Evolutionary conservation across 1,140 invertebrate genomes (phyloP), one percentile per base, ranked within the genome.

Genomic region (Watersipora subatra): DNA sequence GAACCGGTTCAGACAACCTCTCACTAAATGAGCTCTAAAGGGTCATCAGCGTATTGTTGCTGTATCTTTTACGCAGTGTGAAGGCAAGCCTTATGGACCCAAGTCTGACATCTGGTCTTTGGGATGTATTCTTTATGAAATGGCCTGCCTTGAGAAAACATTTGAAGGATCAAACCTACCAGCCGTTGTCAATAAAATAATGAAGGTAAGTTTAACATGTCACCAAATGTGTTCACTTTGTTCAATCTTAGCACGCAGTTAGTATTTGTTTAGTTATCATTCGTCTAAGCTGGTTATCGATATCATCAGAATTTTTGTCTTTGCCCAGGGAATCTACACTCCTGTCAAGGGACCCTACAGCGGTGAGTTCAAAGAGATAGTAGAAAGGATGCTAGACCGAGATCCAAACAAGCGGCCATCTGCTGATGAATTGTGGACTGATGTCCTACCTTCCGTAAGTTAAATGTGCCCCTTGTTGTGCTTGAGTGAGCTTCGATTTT

Each of bases 71-170:
- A 76, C 81, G 22, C 71, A 88, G 87, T 89, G 87, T 76, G 87
- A 88, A 78, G 87, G 88, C 7, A 87, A 87, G 72, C 81, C 86
- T 34, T 90, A 90, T 73, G 87, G 88, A 75, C 85, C 87, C 72
- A 89, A 89, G 76, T 88, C 86, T 30, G 88, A 90, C 73, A 86
- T 90, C 64, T 90, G 88, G 89, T 87, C 89, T 19, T 76, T 90
- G 29, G 88, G 87, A 15, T 90, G 89, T 75, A 88, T 90, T 70
- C 76, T 90, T 12, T 89, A 89, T 73, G 88, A 90, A 80, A 86
- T 90, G 82, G 86, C 86, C n/a, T 87, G 86, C 73, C 76, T 89
- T 2, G 86, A 88, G 69, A 88, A 87, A 78, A 87, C 88, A 20
- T 90, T 90, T 79, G 86, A 89, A 69, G 88, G 87, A 0, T 84